Conservation (phyloP, 35 echinoderm and acorn worm genomes). For the Chiridota heheva region DNA sequence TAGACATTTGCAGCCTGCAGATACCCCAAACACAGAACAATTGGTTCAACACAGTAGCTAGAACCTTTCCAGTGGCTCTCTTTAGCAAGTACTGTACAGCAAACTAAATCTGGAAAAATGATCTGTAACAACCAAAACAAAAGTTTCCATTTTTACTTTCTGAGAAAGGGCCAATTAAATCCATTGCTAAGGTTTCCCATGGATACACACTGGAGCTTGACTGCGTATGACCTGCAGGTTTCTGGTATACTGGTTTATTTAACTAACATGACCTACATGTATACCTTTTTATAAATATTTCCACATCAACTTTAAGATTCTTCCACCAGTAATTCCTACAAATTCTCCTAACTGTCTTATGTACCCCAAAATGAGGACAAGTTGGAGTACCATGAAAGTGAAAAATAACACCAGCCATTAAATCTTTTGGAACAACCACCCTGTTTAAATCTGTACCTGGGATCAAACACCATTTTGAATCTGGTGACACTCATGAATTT, state of each 20-base stretch:
- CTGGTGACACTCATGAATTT: not conserved
- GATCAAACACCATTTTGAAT: not conserved
- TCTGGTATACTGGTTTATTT: not conserved
- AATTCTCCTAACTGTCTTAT: not conserved
- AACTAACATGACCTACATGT: not conserved
- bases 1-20: not conserved
- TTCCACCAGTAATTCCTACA: not conserved
- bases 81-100: not conserved
- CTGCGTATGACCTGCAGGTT: not conserved
- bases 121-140: not conserved
- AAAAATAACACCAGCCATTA: not conserved
- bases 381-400: too few species aligned
- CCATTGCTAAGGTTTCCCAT: not conserved
- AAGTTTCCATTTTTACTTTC: not conserved
- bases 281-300: not conserved
- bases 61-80: not conserved
- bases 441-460: not conserved
- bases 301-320: not conserved
- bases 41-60: not conserved
- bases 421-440: not conserved
- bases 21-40: not conserved
- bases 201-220: not conserved
- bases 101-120: not conserved
- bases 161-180: not conserved
- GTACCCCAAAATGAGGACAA: not conserved